Base-by-base conservation (phyloP, 1,140 invertebrate species). In the Atopsyche davidsoni region DNA sequence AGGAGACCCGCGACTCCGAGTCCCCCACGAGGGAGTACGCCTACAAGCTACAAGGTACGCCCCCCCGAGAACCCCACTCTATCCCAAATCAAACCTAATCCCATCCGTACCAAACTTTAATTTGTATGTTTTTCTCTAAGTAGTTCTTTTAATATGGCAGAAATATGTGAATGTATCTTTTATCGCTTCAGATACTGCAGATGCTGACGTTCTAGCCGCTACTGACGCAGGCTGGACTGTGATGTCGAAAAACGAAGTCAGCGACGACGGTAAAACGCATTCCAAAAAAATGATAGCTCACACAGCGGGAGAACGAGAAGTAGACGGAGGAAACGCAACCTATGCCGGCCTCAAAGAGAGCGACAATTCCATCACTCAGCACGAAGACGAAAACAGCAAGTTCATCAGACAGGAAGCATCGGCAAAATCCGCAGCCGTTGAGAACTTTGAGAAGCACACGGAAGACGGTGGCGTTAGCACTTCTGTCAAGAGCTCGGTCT, bases 1-100 rank as follows among this genome's bases (percentile, higher is more conserved):
- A 86, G 68, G 85, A 86, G 68, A 80, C 86, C 14, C 72, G 83
- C 34, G 85, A 86, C 62, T 85, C 83, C 3, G 80, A 81, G 64
- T 85, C 82, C 21, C 85, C 85, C 2, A 82, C 80, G 11, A 75
- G 79, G 58, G 80, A 81, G 57, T 74, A 75, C 61, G 66, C 69
- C 38, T 76, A 73, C 61, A 69, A 67, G 51, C 49, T 64, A n/a
- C 58, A 59, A 54, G 62, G 64, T 65, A 57, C 45, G 34, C 46
- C n/a, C n/a, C n/a, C n/a, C n/a, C n/a, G n/a, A n/a, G n/a, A n/a
- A n/a, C n/a, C n/a, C n/a, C n/a, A n/a, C n/a, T n/a, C n/a, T n/a
- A n/a, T n/a, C n/a, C n/a, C n/a, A n/a, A n/a, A n/a, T n/a, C n/a
- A n/a, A n/a, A n/a, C n/a, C n/a, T n/a, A n/a, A n/a, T n/a, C n/a